Conservation (phyloP, 2,113 vertebrate species). For the Prolemur simus region DNA sequence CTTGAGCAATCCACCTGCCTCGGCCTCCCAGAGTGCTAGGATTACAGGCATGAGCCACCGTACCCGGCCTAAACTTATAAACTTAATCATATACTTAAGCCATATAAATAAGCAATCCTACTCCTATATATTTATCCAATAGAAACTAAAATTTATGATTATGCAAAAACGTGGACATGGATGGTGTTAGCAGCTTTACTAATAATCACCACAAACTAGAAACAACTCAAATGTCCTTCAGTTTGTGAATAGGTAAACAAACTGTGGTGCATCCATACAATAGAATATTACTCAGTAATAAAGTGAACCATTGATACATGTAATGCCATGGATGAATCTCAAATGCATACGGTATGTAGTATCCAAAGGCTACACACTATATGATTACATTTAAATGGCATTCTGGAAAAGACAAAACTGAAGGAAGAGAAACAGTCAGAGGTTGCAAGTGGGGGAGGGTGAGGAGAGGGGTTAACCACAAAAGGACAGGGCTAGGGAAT, state of each 20-base stretch:
- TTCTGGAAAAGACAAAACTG: not conserved
- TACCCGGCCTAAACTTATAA: too few species aligned
- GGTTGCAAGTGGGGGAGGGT: fast-evolving
- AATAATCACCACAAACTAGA: not conserved
- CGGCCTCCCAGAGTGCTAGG: too few species aligned
- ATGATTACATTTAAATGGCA: not conserved
- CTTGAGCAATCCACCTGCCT: too few species aligned
- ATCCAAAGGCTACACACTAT: not conserved
- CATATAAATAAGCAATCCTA: not conserved
- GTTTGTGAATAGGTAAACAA: not conserved
- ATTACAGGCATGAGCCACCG: too few species aligned
- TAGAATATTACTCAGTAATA: not conserved
- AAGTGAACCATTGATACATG: too few species aligned
- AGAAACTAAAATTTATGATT: not conserved
- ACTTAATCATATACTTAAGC: not conserved
- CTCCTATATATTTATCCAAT: not conserved
- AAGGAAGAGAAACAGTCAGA: not conserved
- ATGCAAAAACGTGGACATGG: not conserved
- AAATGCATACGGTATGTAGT: fast-evolving
- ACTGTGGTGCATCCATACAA: not conserved
- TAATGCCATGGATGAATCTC: not conserved
- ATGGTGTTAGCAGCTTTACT: not conserved
- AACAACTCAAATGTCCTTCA: not conserved
- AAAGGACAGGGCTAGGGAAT: fast-evolving
- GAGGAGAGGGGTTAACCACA: not conserved